Evolutionary conservation across 1,140 invertebrate genomes (phyloP).

Genomic region (Danaus melanippus): DNA sequence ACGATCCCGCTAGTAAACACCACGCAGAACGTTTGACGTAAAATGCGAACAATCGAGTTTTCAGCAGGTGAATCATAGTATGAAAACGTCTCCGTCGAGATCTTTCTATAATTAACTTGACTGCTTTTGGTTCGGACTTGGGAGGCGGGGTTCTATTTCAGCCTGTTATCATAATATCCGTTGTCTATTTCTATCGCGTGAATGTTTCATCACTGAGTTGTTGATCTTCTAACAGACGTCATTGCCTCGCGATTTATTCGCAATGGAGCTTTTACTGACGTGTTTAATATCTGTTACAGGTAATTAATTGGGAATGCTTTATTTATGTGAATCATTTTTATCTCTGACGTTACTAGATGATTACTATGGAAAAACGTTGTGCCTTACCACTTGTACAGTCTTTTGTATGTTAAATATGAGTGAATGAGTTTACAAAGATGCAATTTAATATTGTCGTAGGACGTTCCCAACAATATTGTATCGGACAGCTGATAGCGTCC

Average conservation of each 20-base stretch:
- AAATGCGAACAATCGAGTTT: constrained; percentile 68
- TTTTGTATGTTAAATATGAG: no score
- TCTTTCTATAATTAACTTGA: constrained; percentile 63
- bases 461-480: constrained; percentile 26
- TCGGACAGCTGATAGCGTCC: constrained; percentile 22
- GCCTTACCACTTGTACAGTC: background rate
- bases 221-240: constrained; percentile 29
- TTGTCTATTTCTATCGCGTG: constrained; percentile 52
- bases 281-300: no score
- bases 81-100: constrained; percentile 59
- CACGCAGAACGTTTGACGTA: constrained; percentile 67
- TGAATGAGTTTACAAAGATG: constrained; percentile 13
- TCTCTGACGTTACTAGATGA: no score
- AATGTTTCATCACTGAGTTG: constrained; percentile 40
- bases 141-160: constrained; percentile 67
- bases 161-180: constrained; percentile 49
- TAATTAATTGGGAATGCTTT: no score
- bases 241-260: constrained; percentile 7
- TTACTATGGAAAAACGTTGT: no score
- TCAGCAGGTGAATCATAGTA: constrained; percentile 67
- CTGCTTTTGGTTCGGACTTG: constrained; percentile 66
- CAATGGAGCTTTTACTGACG: no score
- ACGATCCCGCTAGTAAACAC: constrained; percentile 66
- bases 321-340: no score
- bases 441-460: constrained; percentile 24